phyloP scores from a whole-genome alignment of 23 tunicate genomes.

The Trididemnum miniatum region DNA sequence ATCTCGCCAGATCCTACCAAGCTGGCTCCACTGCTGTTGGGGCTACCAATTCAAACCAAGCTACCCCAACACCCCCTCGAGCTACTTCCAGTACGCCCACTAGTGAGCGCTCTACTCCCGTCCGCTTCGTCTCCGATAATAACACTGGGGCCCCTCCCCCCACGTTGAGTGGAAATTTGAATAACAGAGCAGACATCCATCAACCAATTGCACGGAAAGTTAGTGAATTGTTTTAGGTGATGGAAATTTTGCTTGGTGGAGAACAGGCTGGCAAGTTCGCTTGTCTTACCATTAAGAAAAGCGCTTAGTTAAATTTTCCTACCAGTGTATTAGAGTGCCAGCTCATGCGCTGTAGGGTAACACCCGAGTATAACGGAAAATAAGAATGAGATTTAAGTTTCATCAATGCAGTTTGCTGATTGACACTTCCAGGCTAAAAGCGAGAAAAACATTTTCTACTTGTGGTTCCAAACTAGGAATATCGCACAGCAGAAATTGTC shows the following conservation, averaged over 20 bases:
- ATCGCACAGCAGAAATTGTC: too few species aligned
- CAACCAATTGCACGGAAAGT: slow-evolving; percentile 50
- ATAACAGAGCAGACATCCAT: slow-evolving; percentile 27
- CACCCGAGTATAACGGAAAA: too few species aligned
- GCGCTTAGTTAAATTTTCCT: too few species aligned
- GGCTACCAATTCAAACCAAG: slow-evolving; percentile 17
- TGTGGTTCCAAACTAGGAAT: too few species aligned
- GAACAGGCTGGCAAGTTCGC: background rate
- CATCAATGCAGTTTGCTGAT: too few species aligned
- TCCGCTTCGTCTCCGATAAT: slow-evolving; percentile 7
- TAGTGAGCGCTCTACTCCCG: slow-evolving; percentile 58
- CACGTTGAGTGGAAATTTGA: slow-evolving; percentile 11
- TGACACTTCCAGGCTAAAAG: too few species aligned
- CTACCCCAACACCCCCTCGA: slow-evolving; percentile 56
- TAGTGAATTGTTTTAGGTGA: background rate
- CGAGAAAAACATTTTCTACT: too few species aligned
- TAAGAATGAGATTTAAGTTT: too few species aligned
- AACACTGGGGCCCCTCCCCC: slow-evolving; percentile 12
- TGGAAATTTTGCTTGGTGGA: background rate
- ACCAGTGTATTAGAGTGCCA: too few species aligned
- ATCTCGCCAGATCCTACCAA: slow-evolving; percentile 30
- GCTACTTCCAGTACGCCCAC: slow-evolving; percentile 61
- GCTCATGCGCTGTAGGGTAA: too few species aligned
- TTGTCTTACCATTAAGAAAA: too few species aligned
- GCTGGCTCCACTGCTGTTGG: background rate